Base-by-base conservation (phyloP, 2,888 invertebrate genomes). In the Tachystola acroxantha region DNA sequence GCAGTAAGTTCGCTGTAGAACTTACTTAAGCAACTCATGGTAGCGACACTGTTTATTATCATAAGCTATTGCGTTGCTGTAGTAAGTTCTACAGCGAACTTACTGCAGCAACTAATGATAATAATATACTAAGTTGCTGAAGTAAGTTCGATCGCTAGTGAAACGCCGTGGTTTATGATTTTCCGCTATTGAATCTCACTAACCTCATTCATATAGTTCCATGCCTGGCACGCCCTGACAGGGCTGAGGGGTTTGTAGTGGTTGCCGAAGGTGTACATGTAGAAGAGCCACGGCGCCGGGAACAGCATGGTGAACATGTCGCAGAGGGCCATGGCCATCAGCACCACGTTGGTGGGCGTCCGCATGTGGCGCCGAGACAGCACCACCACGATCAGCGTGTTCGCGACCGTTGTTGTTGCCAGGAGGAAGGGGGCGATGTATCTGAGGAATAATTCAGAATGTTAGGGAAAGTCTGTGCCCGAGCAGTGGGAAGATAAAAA, bases 291-390 rank as follows among this genome's bases (percentile, higher is more conserved):
- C 0, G 96, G 96, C 0, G 96, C 93, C 0, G 96, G 96, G 64
- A 96, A 93, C 35, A 96, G 88, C 62, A 96, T 92, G 0, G 97
- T 98, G 71, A 97, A 92, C 92, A 97, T 94, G 79, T 98, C 98
- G 53, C 96, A 96, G 3, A 98, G 88, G 0, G 98, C 97, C 96
- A 98, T 98, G n/a, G 94, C 95, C 90, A 96, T 93, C 2, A 97
- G 89, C 1, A 97, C 94, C n/a, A 93, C 91, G 77, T 97, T 97
- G 3, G 97, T 97, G 0, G 97, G 96, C 0, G 95, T 95, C 16
- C 94, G 76, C 97, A 98, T 97, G 75, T 97, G 96, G 22, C 94
- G 89, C 50, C 96, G 94, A 39, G 95, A 93, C 20, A 98, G 88
- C 0, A 98, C 97, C 22, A 97, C 90, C 9, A 97, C 96, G 46